These are phyloP conservation scores for Peromyscus attwateri DNA, from an alignment of 2,797 vertebrate genomes.

Conservation along the genomic window DNA sequence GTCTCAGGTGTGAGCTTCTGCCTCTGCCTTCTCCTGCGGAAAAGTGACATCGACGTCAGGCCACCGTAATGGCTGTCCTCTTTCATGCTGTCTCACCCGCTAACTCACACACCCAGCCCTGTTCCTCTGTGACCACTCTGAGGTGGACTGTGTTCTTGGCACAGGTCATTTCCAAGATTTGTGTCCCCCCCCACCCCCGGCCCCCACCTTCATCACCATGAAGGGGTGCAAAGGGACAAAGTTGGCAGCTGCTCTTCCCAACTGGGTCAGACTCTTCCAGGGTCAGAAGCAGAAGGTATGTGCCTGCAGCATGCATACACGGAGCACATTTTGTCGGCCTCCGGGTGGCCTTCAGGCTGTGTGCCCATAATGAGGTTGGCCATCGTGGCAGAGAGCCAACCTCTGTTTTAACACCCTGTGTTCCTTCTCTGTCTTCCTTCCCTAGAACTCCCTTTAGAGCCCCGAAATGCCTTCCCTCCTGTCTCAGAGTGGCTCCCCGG, in stretches of 20 bases:
- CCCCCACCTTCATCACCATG: not conserved
- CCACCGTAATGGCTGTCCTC: not conserved
- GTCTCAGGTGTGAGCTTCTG: not conserved
- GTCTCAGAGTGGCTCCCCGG: not conserved
- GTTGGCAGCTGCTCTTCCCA: not conserved
- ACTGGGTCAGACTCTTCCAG: not conserved
- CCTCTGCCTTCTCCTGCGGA: not conserved
- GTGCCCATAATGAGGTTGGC: not conserved
- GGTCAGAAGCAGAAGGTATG: not conserved
- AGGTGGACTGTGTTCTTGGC: not conserved
- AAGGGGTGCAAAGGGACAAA: not conserved
- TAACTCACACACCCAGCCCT: no score
- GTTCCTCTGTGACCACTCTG: not conserved
- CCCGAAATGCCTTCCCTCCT: not conserved
- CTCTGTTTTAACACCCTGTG: not conserved
- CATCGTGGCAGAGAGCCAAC: accelerated
- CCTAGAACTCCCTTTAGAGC: not conserved
- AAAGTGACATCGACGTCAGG: not conserved
- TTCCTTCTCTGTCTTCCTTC: not conserved
- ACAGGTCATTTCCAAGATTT: not conserved
- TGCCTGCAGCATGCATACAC: not conserved
- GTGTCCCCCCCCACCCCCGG: no score
- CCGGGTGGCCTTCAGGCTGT: not conserved
- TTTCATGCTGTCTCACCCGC: not conserved
- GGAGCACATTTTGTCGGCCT: not conserved